Conservation (phyloP, 1,140 invertebrate species). For the Drosophila leontia region DNA sequence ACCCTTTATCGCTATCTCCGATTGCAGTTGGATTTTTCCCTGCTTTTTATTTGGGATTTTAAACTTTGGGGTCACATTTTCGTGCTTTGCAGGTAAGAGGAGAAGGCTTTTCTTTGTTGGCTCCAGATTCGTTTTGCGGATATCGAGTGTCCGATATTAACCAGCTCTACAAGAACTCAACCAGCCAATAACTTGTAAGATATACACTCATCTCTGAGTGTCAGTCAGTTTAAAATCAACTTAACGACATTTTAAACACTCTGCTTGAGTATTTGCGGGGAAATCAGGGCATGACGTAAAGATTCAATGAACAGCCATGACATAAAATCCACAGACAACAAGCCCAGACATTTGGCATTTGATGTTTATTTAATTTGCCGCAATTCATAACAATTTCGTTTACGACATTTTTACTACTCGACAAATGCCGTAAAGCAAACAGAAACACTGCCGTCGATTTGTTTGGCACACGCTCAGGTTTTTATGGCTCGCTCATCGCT, state of each 20-base stretch:
- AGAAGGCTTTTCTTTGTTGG: slow-evolving; percentile 41
- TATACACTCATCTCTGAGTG: slow-evolving; percentile 22
- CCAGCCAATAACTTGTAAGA: background rate
- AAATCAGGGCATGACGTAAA: slow-evolving; percentile 55
- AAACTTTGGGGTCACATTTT: slow-evolving; percentile 69
- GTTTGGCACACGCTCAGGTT: slow-evolving; percentile 52
- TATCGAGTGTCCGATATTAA: slow-evolving; percentile 58
- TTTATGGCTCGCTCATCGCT: slow-evolving; percentile 46
- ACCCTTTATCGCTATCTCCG: slow-evolving; percentile 78
- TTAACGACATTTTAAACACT: slow-evolving; percentile 78
- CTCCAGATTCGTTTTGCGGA: slow-evolving; percentile 36
- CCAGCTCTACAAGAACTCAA: background rate
- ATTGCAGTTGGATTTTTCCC: slow-evolving; percentile 72
- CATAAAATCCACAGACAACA: slow-evolving; percentile 36
- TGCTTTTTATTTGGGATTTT: slow-evolving; percentile 12
- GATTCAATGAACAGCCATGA: slow-evolving; percentile 60
- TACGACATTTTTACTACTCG: slow-evolving; percentile 80
- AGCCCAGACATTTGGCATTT: slow-evolving; percentile 65
- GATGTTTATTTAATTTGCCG: slow-evolving; percentile 81
- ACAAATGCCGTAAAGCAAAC: slow-evolving; percentile 76
- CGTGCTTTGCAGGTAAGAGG: slow-evolving; percentile 63
- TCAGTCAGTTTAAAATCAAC: slow-evolving; percentile 27
- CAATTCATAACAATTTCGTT: slow-evolving; percentile 83
- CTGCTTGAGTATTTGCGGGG: background rate
- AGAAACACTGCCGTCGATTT: slow-evolving; percentile 64